These are phyloP conservation scores for Lutjanus erythropterus DNA, from an alignment of 2,113 vertebrate species.

Conservation along the genomic window DNA sequence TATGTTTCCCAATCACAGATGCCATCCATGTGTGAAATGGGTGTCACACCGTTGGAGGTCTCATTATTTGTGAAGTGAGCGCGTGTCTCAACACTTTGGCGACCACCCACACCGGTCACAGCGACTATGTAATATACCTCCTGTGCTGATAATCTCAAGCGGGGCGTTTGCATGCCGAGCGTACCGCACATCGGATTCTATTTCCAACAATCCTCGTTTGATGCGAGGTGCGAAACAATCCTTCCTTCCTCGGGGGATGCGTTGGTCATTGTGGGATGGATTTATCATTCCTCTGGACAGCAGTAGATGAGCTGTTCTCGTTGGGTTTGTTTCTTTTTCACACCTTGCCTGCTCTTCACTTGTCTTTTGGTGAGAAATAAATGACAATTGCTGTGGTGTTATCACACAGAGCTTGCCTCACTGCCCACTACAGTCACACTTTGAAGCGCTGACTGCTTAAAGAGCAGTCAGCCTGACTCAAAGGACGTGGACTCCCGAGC, in stretches of 20 bases:
- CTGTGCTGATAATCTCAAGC: conserved; percentile 34
- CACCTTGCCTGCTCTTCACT: conserved; percentile 4
- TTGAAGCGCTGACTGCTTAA: not conserved
- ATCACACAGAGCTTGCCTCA: not conserved
- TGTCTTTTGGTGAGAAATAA: conserved; percentile 15
- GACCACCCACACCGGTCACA: conserved; percentile 62
- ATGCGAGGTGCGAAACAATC: conserved; percentile 53
- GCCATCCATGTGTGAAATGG: conserved; percentile 87
- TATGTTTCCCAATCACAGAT: conserved; percentile 83
- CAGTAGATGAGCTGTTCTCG: conserved; percentile 7
- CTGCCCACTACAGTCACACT: conserved; percentile 11
- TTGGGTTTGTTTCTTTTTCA: conserved; percentile 11
- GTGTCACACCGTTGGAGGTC: conserved; percentile 76
- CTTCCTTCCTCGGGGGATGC: not conserved
- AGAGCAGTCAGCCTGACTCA: not conserved
- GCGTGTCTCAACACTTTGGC: conserved; percentile 45
- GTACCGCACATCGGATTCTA: conserved; percentile 1
- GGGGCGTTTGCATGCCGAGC: conserved; percentile 35
- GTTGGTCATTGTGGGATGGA: conserved; percentile 16
- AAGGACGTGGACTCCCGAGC: not conserved
- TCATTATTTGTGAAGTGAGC: conserved; percentile 73
- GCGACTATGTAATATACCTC: conserved; percentile 30
- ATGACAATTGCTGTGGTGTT: conserved; percentile 13
- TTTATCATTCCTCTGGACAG: conserved; percentile 20
- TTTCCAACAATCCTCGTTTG: conserved; percentile 18